These are phyloP conservation scores for Diprion similis DNA, from an alignment of 1,140 invertebrate genomes.

Conservation along the genomic window DNA sequence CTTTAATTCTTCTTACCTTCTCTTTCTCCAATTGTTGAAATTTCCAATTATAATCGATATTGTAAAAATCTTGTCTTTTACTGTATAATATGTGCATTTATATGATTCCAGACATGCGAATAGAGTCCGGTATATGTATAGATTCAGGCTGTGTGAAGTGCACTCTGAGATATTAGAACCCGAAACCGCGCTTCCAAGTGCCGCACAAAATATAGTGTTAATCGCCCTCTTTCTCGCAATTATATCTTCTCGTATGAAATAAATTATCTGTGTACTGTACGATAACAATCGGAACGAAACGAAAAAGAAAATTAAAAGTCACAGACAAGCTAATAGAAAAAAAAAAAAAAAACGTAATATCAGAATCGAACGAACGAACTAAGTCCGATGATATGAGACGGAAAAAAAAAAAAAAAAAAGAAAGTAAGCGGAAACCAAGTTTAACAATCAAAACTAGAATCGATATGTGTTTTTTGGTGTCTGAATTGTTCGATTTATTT, in stretches of 20 bases:
- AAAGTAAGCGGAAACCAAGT: too few relatives aligned
- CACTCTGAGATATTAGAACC: slow-evolving; percentile 33
- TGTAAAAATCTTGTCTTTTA: slow-evolving; percentile 56
- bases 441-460: too few relatives aligned
- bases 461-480: too few relatives aligned
- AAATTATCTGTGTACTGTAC: too few relatives aligned
- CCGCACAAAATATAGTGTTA: neutral
- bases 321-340: neutral
- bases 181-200: neutral
- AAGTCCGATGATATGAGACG: too few relatives aligned
- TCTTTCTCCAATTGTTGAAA: slow-evolving; percentile 6
- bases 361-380: neutral
- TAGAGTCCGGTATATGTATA: slow-evolving; percentile 53
- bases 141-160: slow-evolving; percentile 54
- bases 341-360: neutral
- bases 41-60: slow-evolving; percentile 27
- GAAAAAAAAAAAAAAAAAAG: too few relatives aligned
- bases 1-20: too few relatives aligned
- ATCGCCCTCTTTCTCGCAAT: too few relatives aligned
- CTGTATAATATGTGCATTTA: slow-evolving; percentile 61
- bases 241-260: too few relatives aligned
- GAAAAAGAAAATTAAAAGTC: neutral
- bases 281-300: slow-evolving; percentile 22
- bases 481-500: too few relatives aligned
- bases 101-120: slow-evolving; percentile 60